Base-by-base conservation (phyloP, 2,888 invertebrate species). In the Cephalotes varians region DNA sequence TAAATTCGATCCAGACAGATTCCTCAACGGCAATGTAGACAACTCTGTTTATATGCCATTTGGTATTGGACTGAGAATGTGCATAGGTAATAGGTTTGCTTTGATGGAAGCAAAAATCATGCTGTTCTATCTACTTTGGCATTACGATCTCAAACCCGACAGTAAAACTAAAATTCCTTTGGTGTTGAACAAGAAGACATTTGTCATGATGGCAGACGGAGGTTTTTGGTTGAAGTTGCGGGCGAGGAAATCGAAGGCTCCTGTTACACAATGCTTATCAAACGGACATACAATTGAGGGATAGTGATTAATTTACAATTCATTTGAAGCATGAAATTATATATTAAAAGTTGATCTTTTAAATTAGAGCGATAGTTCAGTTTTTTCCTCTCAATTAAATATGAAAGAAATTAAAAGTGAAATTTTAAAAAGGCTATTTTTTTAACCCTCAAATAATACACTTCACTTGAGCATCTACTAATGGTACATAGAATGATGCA, bases 131-230 rank as follows among this genome's bases (percentile, higher is more conserved):
- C 49, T 93, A 9, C 12, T 93, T 18, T 25, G 84, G 5, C 90
- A 82, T 21, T 92, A 90, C 25, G 71, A 80, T 5, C 7, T 92
- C 2, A 65, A 81, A 1, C 94, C 94, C 18, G 93, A 94, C 28
- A 89, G 91, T 1, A 95, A 95, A 81, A 95, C 95, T 0, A 49
- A 85, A 0, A 91, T 95, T 2, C 95, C 95, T 0, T 90, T 95
- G 0, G 40, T 71, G 37, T 80, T 90, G 0, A 72, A 67, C 18
- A 86, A 40, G 37, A 64, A 60, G 1, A 60, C 6, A 37, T 49
- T 91, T 3, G 0, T 56, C 0, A 60, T 90, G 44, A 25, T 62
- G 10, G 65, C 91, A 0, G 81, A 90, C 12, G 89, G 82, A 15
- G 93, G 93, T 0, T 90, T 90, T 34, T 91, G 90, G 91, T 73